Percentiles rank a stretch among this genome's conserved stretches.
phyloP scores from a whole-genome alignment of 2,113 vertebrate genomes.

The Raphicerus campestris region DNA sequence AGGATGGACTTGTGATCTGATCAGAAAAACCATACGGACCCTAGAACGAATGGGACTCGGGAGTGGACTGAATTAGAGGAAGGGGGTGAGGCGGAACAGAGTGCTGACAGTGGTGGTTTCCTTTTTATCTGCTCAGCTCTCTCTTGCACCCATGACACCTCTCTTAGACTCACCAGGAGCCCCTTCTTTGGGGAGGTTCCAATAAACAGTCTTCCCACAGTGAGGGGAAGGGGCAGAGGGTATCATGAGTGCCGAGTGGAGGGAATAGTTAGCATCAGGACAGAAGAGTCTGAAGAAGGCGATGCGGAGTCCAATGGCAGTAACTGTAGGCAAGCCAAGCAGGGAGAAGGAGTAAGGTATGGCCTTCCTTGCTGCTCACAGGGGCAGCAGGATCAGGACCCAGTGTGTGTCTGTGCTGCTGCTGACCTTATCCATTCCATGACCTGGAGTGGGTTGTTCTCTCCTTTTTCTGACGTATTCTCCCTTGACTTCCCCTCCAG shows the following conservation, averaged over 20 bases:
- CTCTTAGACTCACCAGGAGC: neutral
- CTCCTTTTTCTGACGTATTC: neutral
- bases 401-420: neutral
- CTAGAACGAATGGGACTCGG: neutral
- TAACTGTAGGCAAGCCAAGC: neutral
- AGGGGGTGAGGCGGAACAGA: neutral
- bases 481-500: neutral
- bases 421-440: neutral
- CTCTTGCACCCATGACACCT: neutral
- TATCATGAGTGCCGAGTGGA: neutral
- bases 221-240: neutral
- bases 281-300: neutral
- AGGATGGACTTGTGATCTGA: neutral
- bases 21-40: neutral
- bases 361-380: neutral
- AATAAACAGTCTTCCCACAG: neutral
- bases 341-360: neutral
- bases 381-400: neutral
- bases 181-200: neutral
- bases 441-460: neutral
- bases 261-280: neutral
- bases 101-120: neutral
- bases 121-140: neutral
- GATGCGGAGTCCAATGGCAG: neutral
- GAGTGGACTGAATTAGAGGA: neutral